phyloP scores from a whole-genome alignment of 2,113 vertebrate species.

The Hystrix brachyura region DNA sequence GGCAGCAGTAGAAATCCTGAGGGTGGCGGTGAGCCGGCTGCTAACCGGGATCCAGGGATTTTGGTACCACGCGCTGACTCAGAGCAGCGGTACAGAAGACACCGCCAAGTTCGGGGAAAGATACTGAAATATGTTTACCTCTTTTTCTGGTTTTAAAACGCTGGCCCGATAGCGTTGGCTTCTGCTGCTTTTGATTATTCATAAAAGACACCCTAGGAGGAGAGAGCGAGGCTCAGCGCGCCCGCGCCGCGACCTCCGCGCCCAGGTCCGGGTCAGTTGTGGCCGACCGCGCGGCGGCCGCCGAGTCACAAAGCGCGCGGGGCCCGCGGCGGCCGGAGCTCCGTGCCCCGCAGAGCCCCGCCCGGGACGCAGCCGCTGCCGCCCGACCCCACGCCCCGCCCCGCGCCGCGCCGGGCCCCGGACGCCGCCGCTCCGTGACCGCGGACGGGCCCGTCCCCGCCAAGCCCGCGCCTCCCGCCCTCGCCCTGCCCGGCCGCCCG shows the following conservation, averaged over 20 bases:
- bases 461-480: not conserved
- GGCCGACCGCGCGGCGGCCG: not conserved
- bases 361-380: conserved; percentile 63
- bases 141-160: conserved; percentile 99
- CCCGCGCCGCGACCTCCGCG: not conserved
- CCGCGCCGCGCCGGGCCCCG: conserved; percentile 75
- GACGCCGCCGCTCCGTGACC: conserved; percentile 83
- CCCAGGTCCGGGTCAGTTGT: not conserved
- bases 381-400: conserved; percentile 73
- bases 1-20: conserved; percentile 18
- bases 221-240: conserved; percentile 52
- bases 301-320: not conserved
- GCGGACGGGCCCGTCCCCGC: not conserved
- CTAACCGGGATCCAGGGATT: not conserved
- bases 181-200: conserved; percentile 99
- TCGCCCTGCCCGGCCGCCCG: not conserved
- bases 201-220: conserved; percentile 98
- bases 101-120: not conserved
- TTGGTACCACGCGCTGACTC: not conserved
- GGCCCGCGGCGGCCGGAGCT: not conserved
- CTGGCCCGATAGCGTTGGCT: conserved; percentile 99
- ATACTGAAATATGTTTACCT: conserved; percentile 88
- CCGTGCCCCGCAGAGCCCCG: conserved; percentile 61
- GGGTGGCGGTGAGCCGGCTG: not conserved
- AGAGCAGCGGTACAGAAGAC: not conserved